These are phyloP conservation scores for Myiagra hebetior DNA, from an alignment of 2,113 vertebrate species.

Conservation along the genomic window DNA sequence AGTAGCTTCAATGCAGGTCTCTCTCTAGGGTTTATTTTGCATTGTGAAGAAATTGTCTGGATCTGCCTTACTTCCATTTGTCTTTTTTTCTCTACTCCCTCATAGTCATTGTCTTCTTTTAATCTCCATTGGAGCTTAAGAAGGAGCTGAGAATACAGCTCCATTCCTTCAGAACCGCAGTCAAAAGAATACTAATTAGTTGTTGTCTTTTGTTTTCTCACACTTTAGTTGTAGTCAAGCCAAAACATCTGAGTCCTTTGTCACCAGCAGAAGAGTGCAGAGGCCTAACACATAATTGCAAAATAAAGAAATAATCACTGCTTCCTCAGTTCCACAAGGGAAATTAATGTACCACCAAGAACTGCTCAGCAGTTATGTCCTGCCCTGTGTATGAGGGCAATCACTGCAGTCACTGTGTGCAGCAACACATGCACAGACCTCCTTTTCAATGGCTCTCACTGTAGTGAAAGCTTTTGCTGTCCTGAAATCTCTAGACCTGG, in stretches of 20 bases:
- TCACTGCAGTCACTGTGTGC: neutral
- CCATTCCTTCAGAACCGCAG: neutral
- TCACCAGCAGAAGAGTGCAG: neutral
- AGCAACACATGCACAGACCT: neutral
- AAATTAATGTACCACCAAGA: neutral
- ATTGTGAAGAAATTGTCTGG: neutral
- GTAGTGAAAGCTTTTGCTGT: neutral
- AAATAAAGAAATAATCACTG: neutral
- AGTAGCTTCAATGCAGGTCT: neutral
- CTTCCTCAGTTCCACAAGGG: neutral
- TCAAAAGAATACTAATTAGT: constrained; percentile 12
- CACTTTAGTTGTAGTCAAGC: neutral
- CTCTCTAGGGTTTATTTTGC: neutral
- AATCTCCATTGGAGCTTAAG: neutral
- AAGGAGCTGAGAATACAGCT: neutral
- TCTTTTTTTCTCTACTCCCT: neutral
- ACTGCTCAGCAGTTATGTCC: neutral
- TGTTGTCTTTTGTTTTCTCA: neutral
- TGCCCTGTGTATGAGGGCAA: neutral
- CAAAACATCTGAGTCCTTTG: neutral
- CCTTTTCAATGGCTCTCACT: neutral
- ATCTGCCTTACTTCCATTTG: neutral
- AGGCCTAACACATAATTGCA: neutral
- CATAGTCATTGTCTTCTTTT: neutral
- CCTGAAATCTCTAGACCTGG: neutral